Conservation (phyloP, 2,797 vertebrate genomes). For the Chlorospingus semifuscus region DNA sequence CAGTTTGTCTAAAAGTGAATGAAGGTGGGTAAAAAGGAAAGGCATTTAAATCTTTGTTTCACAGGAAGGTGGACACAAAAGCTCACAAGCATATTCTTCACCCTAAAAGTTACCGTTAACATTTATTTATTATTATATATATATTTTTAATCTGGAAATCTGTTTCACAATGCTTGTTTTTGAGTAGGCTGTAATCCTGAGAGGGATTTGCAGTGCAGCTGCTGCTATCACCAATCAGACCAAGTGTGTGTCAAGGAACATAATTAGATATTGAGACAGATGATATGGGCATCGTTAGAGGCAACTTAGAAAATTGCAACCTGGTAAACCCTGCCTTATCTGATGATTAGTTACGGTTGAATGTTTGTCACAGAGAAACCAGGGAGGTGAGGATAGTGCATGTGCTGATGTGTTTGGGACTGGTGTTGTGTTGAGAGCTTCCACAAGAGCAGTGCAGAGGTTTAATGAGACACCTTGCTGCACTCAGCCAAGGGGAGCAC, state of each 20-base stretch:
- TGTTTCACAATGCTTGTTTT: not conserved
- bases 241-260: not conserved
- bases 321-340: not conserved
- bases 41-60: not conserved
- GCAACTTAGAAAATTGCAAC: not conserved
- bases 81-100: not conserved
- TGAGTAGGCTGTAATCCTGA: not conserved
- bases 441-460: fast-evolving
- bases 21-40: not conserved
- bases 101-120: not conserved
- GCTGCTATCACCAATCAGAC: not conserved
- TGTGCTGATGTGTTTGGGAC: fast-evolving
- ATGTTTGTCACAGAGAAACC: not conserved
- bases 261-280: not conserved
- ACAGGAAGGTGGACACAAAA: not conserved
- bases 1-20: not conserved
- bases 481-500: not conserved
- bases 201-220: not conserved
- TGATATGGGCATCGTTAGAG: not conserved
- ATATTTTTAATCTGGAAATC: not conserved
- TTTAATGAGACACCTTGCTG: fast-evolving
- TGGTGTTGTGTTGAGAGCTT: not conserved
- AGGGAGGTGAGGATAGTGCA: fast-evolving
- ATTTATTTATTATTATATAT: not conserved
- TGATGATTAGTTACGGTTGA: not conserved